phyloP scores from a whole-genome alignment of 2,888 invertebrate species.

The Drosophila formosana region DNA sequence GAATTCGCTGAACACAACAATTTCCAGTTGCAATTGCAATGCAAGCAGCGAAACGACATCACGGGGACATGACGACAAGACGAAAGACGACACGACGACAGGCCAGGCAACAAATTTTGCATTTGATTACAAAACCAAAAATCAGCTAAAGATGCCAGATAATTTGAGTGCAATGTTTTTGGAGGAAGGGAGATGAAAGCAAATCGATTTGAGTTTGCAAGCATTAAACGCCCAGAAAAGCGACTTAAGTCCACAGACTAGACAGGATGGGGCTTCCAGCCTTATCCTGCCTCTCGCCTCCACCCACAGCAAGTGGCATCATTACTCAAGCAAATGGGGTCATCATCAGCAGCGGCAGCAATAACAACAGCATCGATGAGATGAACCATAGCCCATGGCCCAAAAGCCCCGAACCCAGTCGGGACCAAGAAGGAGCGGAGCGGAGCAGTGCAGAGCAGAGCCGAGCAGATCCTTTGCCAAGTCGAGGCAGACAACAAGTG shows the following conservation, averaged over 20 bases:
- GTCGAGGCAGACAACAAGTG: slow-evolving; percentile 58
- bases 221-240: slow-evolving; percentile 41
- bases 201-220: slow-evolving; percentile 61
- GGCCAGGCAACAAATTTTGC: slow-evolving; percentile 45
- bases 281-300: neutral
- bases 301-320: slow-evolving; percentile 68
- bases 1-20: slow-evolving; percentile 36
- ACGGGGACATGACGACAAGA: neutral
- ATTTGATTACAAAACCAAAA: slow-evolving; percentile 66
- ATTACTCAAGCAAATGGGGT: slow-evolving; percentile 80
- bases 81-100: neutral
- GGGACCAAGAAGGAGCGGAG: slow-evolving; percentile 4
- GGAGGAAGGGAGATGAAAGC: neutral
- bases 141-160: slow-evolving; percentile 46
- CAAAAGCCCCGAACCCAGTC: slow-evolving; percentile 16
- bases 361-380: slow-evolving; percentile 34
- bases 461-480: slow-evolving; percentile 18
- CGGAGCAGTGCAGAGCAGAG: slow-evolving; percentile 4
- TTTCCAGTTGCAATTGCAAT: slow-evolving; percentile 32
- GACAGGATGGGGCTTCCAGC: slow-evolving; percentile 10
- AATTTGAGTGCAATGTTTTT: slow-evolving; percentile 9
- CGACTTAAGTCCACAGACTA: slow-evolving; percentile 22
- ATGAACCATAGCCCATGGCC: slow-evolving; percentile 37
- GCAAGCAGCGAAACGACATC: slow-evolving; percentile 18
- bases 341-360: slow-evolving; percentile 69